Percentiles rank a stretch among this genome's conserved stretches.
These are phyloP conservation scores for Macrophya annulata DNA, from an alignment of 2,888 invertebrate genomes.

Conservation along the genomic window DNA sequence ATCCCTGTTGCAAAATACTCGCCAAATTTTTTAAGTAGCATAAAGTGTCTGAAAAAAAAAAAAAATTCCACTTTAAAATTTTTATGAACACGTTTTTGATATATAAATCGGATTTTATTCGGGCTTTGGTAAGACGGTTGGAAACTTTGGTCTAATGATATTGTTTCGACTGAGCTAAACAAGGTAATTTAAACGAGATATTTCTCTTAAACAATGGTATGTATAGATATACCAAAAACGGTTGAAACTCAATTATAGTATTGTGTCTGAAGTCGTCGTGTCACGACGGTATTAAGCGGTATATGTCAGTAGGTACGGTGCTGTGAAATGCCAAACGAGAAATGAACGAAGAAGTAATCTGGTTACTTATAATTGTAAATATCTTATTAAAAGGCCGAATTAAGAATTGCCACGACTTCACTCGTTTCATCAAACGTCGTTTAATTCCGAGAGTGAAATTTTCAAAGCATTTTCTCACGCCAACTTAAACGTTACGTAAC, in stretches of 20 bases:
- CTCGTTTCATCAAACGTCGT: constrained; percentile 3
- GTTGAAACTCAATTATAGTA: constrained; percentile 52
- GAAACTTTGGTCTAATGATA: constrained; percentile 46
- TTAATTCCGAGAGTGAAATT: neutral
- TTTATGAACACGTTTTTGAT: too few species aligned
- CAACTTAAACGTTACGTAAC: neutral
- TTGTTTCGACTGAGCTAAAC: constrained; percentile 44
- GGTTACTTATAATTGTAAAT: constrained; percentile 35
- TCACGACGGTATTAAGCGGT: neutral
- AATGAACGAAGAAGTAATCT: constrained; percentile 23
- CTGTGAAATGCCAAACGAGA: constrained; percentile 19
- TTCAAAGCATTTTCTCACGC: neutral
- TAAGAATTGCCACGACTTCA: constrained; percentile 22
- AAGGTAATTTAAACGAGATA: constrained; percentile 55
- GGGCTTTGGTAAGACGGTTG: neutral
- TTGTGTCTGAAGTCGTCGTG: constrained; percentile 17
- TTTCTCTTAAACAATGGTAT: constrained; percentile 50
- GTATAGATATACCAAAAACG: neutral
- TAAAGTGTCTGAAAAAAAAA: too few species aligned
- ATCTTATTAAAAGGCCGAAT: constrained; percentile 30
- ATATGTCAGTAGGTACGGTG: neutral
- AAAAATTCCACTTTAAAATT: too few species aligned
- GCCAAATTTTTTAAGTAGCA: too few species aligned
- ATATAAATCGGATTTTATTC: constrained; percentile 19
- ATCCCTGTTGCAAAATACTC: neutral